A percentile compares a stretch with the other conserved stretches of the same genome.
These are phyloP conservation scores for Halcyon malimbica DNA, from an alignment of 2,113 vertebrate species.

Conservation along the genomic window DNA sequence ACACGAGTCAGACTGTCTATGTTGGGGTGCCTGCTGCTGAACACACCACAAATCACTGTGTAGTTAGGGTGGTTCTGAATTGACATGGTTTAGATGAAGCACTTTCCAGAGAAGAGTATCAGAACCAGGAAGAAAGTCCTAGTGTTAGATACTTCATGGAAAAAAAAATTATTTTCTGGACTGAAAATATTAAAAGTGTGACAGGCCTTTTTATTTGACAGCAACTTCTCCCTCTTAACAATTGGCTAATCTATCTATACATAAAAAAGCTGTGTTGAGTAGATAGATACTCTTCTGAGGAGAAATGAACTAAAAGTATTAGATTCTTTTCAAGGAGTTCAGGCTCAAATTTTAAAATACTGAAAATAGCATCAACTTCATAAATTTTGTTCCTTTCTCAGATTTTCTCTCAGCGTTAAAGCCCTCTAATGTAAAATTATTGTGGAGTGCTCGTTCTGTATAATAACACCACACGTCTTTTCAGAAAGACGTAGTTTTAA, in stretches of 20 bases:
- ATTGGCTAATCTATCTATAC: neutral
- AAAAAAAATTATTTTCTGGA: neutral
- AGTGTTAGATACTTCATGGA: neutral
- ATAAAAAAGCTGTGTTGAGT: neutral
- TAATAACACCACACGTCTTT: neutral
- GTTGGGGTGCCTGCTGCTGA: neutral
- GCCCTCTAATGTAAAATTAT: neutral
- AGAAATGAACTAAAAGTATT: neutral
- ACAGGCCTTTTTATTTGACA: neutral
- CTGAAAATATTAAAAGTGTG: neutral
- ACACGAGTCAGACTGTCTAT: neutral
- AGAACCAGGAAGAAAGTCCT: neutral
- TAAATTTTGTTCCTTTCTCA: neutral
- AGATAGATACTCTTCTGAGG: neutral
- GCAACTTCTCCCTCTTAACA: neutral
- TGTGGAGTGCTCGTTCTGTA: neutral
- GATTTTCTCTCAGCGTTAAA: neutral
- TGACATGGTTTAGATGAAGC: neutral
- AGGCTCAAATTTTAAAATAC: neutral
- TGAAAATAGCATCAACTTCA: neutral
- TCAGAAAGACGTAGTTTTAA: neutral
- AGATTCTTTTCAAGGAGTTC: neutral
- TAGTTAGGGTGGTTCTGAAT: neutral
- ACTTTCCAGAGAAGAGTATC: neutral
- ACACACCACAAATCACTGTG: accelerated